Evolutionary conservation across 2,113 vertebrate genomes (phyloP), one percentile per base, ranked within the genome.

Genomic region (Callospermophilus lateralis): DNA sequence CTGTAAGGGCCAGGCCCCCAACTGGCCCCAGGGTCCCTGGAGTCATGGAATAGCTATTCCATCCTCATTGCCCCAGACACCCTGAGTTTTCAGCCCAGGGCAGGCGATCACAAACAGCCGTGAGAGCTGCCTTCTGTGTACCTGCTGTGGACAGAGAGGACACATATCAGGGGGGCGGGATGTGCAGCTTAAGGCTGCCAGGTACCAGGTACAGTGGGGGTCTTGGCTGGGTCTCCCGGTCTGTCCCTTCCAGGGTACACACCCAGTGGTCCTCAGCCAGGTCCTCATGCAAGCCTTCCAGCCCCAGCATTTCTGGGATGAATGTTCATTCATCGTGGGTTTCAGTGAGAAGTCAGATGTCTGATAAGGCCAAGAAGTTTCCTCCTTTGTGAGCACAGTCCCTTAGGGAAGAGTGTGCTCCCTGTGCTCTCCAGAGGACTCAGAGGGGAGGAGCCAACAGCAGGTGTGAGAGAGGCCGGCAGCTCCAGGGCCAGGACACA

Each of bases 281-380:
- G 55, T 53, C 74, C 95, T 85, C 78, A 51, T 24, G 8, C 2
- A 79, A 91, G 45, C 88, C 92, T 93, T 87, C 39, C 22, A 93
- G 53, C 45, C 53, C 48, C 0, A 3, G 42, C 6, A 61, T 63
- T 96, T 93, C 68, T 61, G 85, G 93, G 85, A 17, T 81, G 58
- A 17, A 22, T 93, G 90, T 89, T 95, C 51, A 37, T 28, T 34
- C 34, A 32, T 6, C 53, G 48, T 90, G 79, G 89, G 80, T 95
- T 94, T 45, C 24, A 51, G 63, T 48, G 7, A 80, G 77, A 88
- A 77, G 70, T 55, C 15, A 58, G 90, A 84, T 93, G 53, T 77
- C 76, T 94, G 97, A 93, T 97, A 97, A 97, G 74, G 77, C 65
- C 30, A 3, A 77, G 83, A 95, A 2, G 2, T 95, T 95, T 96